Evolutionary conservation across 2,113 vertebrate genomes (phyloP).

Genomic region (Naja naja): DNA sequence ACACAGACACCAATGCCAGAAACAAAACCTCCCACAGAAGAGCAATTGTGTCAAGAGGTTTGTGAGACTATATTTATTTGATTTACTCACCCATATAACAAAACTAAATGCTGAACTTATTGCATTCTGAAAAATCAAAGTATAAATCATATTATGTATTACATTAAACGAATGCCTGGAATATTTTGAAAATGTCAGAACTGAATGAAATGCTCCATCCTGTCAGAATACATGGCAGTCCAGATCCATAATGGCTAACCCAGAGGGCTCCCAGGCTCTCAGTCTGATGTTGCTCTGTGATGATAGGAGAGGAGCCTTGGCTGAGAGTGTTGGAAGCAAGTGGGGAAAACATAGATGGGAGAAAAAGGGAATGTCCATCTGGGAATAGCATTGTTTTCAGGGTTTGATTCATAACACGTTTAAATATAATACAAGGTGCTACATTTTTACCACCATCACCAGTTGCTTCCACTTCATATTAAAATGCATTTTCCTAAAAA

Average conservation of each 20-base stretch:
- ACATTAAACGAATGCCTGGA: not conserved
- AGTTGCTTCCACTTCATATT: not conserved
- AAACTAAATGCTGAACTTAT: not conserved
- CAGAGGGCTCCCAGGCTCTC: not conserved
- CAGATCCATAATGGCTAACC: not conserved
- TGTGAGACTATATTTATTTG: constrained; percentile 33
- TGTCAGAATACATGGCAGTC: not conserved
- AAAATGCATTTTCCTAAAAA: not conserved
- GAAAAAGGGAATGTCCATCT: not conserved
- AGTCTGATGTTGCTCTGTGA: not conserved
- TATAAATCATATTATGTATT: not conserved
- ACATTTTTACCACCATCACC: not conserved
- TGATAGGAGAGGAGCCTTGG: too few species aligned
- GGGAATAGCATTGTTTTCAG: not conserved
- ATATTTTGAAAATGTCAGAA: not conserved
- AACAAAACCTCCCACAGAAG: constrained; percentile 89
- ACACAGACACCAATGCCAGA: constrained; percentile 89
- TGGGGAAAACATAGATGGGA: not conserved
- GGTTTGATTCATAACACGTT: not conserved
- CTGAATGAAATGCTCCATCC: not conserved
- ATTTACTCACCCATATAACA: not conserved
- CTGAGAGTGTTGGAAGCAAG: not conserved
- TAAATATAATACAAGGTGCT: not conserved
- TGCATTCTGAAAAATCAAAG: not conserved
- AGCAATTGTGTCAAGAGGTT: constrained; percentile 93